Evolutionary conservation across 1,140 invertebrate genomes (phyloP), one percentile per base, ranked within the genome.

Genomic region (Macrobrachium rosenbergii): DNA sequence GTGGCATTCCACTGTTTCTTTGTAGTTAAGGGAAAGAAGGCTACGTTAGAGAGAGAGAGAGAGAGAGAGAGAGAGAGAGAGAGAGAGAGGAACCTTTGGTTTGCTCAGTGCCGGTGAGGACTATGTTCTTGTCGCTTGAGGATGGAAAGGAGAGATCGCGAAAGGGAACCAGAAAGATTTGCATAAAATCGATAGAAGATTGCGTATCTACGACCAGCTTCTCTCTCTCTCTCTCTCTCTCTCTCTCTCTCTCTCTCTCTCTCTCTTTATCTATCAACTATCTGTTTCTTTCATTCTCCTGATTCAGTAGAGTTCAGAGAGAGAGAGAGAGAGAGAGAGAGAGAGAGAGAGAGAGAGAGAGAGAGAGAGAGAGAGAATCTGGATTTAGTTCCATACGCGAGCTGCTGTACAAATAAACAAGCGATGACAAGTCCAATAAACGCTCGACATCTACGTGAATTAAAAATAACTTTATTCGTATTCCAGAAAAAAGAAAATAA

Each of bases 141-240:
- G 63, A 59, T 17, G 19, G 21, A 6, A n/a, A 8, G 23, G 79
- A 45, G 79, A 81, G 79, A 81, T 81, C 62, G 79, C 63, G 79
- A 67, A 81, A 67, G 79, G 63, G 63, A 67, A 81, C 43, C 60
- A 72, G 79, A 67, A 81, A 81, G 63, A 81, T 81, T 81, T 81
- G 79, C 79, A 81, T 81, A 81, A 81, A 81, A 81, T 81, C 79
- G 64, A 81, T 81, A 81, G 79, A 81, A 81, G 79, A 81, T 81
- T 81, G 79, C 79, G 79, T 81, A 81, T 81, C 62, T 67, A 60
- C 23, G 79, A 81, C 60, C 62, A 43, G 79, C 43, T 67, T 81
- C 58, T n/a, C 58, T 28, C 75, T 52, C 52, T 52, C 52, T 52
- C 11, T 52, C 52, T 52, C 19, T 19, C 14, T 28, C 58, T 28